Conservation (phyloP, 2,797 vertebrate species). For the Botia kubotai region DNA sequence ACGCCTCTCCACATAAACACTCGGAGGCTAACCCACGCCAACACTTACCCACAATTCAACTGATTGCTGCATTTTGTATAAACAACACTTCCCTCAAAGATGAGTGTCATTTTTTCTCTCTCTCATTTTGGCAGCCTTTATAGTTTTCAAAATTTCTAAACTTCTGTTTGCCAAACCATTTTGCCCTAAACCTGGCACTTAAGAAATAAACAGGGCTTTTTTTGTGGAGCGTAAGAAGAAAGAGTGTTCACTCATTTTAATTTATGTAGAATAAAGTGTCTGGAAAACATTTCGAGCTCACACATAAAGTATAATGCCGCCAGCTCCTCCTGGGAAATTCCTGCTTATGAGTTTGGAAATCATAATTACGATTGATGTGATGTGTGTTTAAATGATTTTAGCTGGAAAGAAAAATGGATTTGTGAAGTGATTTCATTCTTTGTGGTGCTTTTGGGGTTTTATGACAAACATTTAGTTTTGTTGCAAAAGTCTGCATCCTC, state of each 20-base stretch:
- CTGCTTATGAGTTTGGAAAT: background rate
- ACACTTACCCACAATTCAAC: slow-evolving; percentile 30
- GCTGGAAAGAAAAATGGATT: background rate
- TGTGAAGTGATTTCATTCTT: background rate
- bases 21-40: background rate
- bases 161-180: slow-evolving; percentile 56
- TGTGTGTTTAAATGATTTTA: background rate
- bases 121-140: slow-evolving; percentile 19
- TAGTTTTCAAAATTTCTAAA: slow-evolving; percentile 55
- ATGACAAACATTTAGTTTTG: background rate
- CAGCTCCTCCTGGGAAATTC: slow-evolving; percentile 1
- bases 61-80: slow-evolving; percentile 41
- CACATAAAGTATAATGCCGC: slow-evolving; percentile 33
- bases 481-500: background rate
- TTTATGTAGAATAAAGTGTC: slow-evolving; percentile 5
- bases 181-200: slow-evolving; percentile 55
- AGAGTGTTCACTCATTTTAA: slow-evolving; percentile 1
- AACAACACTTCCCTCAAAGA: slow-evolving; percentile 45
- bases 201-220: slow-evolving; percentile 69
- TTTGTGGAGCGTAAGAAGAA: background rate
- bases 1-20: slow-evolving; percentile 49
- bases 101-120: background rate
- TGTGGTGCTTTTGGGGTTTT: background rate
- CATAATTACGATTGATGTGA: slow-evolving; percentile 8
- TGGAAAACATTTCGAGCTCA: slow-evolving; percentile 40